A percentile compares a stretch with the other conserved stretches of the same genome.
phyloP scores from a whole-genome alignment of 2,797 vertebrate species.

The Chaenodraco wilsoni region DNA sequence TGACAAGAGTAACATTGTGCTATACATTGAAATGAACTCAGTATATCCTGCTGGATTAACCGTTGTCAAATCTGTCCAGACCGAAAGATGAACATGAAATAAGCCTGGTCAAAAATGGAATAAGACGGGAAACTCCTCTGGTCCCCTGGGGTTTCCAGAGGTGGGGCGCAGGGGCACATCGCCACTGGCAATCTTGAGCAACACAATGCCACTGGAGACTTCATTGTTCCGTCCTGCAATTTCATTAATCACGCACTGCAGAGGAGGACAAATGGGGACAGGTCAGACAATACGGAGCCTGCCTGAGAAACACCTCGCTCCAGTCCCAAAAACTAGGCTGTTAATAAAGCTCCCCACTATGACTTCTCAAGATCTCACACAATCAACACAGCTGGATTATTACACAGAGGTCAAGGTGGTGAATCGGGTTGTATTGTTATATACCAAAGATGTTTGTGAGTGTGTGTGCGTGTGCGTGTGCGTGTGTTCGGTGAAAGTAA shows the following conservation, averaged over 20 bases:
- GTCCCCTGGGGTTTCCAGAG: constrained; percentile 41
- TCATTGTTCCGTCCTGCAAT: constrained; percentile 62
- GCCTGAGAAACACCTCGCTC: constrained; percentile 59
- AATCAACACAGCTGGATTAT: constrained; percentile 54
- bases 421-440: constrained; percentile 4
- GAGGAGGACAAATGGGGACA: constrained; percentile 45
- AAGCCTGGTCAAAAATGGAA: constrained; percentile 10
- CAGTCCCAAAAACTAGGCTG: constrained; percentile 47
- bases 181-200: constrained; percentile 48
- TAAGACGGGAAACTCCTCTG: constrained; percentile 29
- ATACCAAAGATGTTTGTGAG: background rate
- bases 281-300: constrained; percentile 65
- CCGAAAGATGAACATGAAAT: constrained; percentile 13
- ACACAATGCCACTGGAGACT: constrained; percentile 66
- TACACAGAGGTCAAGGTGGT: constrained; percentile 15
- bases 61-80: background rate
- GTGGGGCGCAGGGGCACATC: constrained; percentile 37
- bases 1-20: constrained; percentile 3
- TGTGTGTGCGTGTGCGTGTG: too few species aligned
- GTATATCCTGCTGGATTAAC: constrained; percentile 1
- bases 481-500: too few species aligned
- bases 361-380: constrained; percentile 41
- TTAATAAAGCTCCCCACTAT: constrained; percentile 65
- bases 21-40: constrained; percentile 7
- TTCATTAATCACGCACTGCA: constrained; percentile 66